Evolutionary conservation across 2,888 invertebrate genomes (phyloP).

Genomic region (Patella pellucida): DNA sequence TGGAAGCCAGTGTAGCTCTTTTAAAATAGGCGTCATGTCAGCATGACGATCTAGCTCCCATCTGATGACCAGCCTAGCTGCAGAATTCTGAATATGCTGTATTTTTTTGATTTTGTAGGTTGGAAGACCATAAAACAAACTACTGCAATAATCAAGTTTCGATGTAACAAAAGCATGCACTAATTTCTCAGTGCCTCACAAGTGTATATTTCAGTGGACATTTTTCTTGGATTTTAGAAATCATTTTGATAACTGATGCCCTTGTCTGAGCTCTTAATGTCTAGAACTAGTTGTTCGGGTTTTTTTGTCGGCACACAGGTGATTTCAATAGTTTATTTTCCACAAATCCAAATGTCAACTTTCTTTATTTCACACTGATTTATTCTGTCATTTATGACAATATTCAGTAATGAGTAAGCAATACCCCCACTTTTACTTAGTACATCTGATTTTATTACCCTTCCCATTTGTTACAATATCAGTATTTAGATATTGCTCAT

Average conservation of each 20-base stretch:
- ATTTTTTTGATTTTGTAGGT: too few species aligned
- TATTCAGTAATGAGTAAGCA: conserved; percentile 9
- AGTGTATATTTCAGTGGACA: conserved; percentile 22
- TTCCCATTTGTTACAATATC: not conserved
- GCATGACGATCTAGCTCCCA: too few species aligned
- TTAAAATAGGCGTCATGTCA: too few species aligned
- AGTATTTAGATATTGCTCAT: too few species aligned
- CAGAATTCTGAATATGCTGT: too few species aligned
- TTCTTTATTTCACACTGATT: conserved; percentile 16
- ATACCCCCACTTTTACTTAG: conserved; percentile 4
- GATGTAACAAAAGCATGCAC: too few species aligned
- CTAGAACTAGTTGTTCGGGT: conserved; percentile 16
- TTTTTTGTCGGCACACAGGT: conserved; percentile 8
- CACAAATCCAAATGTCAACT: conserved; percentile 27
- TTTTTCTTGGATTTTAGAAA: conserved; percentile 21
- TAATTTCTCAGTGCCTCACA: conserved; percentile 15
- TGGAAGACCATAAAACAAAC: too few species aligned
- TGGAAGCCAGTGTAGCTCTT: too few species aligned
- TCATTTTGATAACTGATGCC: conserved; percentile 14
- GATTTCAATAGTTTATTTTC: conserved; percentile 18
- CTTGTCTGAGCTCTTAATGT: conserved; percentile 21
- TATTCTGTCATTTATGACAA: conserved; percentile 20
- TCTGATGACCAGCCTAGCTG: too few species aligned
- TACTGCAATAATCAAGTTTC: too few species aligned
- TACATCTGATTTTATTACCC: conserved; percentile 9